Evolutionary conservation across 2,113 vertebrate genomes (phyloP).

Genomic region (Natator depressus): DNA sequence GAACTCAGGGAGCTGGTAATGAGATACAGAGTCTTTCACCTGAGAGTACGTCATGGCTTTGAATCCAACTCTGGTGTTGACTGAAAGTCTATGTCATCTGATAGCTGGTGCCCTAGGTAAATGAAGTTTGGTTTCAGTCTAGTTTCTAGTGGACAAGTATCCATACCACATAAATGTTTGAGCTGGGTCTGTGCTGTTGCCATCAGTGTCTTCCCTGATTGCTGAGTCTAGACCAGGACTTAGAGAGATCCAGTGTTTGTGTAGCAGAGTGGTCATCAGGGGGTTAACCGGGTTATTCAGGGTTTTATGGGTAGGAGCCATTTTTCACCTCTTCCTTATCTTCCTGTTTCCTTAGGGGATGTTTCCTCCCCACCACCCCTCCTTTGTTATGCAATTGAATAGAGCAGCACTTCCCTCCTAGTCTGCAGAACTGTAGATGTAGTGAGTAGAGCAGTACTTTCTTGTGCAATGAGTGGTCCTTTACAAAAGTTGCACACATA

Average conservation of each 20-base stretch:
- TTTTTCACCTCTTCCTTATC: neutral
- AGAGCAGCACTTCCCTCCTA: neutral
- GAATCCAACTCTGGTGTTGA: neutral
- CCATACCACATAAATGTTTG: neutral
- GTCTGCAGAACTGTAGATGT: neutral
- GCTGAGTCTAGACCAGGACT: neutral
- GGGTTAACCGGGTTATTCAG: neutral
- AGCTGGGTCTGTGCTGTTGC: neutral
- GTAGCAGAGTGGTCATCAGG: neutral
- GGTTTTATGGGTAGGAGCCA: neutral
- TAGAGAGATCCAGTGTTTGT: rapidly evolving
- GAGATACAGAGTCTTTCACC: neutral
- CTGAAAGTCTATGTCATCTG: neutral
- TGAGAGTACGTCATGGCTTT: neutral
- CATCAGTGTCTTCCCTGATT: rapidly evolving
- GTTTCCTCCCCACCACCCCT: neutral
- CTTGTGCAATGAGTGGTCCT: neutral
- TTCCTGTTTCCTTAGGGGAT: neutral
- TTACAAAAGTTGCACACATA: neutral
- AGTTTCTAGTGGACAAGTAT: neutral
- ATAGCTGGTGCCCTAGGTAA: neutral
- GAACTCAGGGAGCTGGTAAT: no score
- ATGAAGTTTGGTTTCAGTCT: neutral
- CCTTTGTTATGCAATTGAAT: neutral
- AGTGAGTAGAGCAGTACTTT: neutral